Base-by-base conservation (phyloP, 2,888 invertebrate genomes). In the Sturmia bella region DNA sequence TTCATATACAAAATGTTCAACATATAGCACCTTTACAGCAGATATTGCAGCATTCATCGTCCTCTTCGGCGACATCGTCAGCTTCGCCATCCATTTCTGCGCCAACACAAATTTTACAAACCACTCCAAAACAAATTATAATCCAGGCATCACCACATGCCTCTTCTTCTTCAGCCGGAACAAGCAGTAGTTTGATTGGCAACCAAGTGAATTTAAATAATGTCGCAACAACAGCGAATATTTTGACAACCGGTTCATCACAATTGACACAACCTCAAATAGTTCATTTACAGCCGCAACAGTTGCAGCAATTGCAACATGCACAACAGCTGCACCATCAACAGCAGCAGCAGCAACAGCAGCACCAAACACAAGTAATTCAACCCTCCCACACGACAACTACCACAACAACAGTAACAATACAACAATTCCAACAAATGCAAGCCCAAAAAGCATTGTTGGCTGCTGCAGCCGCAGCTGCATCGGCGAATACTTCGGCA, bases 361-460 rank as follows among this genome's bases (percentile, higher is more conserved):
- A 59, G 74, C 84, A 84, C 41, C 84, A 84, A 50, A 27, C 75
- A 13, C 75, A 76, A 56, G 39, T 77, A 24, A 39, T 74, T 41
- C 81, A 82, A 45, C 74, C 82, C 19, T 54, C 78, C 41, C 82
- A 82, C 13, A 70, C 63, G 21, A 82, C 78, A 2, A 77, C 74
- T 27, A 77, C 76, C 19, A 87, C 90, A 27, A 90, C 90, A 80
- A 90, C 90, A 3, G 89, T 90, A 15, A 90, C 90, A 48, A 84
- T 90, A 54, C 89, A 90, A 70, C 90, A 90, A 66, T 88, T 87
- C 63, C 90, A 90, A 72, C 89, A 90, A 80, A 88, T 90, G 87
- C 89, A 88, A 39, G 87, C 87, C 37, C 88, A 88, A 68, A 87
- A 89, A 50, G 86, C 86, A 19, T 63, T 79, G 19, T 56, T 83